These are phyloP conservation scores for Menidia menidia DNA, from an alignment of 2,797 vertebrate genomes.

Conservation along the genomic window DNA sequence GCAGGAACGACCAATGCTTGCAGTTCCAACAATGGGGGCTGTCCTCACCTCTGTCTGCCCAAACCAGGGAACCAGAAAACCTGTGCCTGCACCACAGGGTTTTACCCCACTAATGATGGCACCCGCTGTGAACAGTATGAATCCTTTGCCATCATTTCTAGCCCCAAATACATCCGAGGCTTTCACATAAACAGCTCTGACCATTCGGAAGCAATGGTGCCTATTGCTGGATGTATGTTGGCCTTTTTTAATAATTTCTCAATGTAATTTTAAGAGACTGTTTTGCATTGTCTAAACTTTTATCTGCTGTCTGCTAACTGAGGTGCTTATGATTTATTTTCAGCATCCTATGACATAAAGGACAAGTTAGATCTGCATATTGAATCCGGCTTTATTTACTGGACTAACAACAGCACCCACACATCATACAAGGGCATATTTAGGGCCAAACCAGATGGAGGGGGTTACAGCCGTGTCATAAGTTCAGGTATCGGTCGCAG, in stretches of 20 bases:
- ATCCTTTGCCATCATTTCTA: constrained; percentile 78
- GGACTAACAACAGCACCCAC: constrained; percentile 73
- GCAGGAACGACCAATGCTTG: constrained; percentile 78
- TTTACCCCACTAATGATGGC: constrained; percentile 72
- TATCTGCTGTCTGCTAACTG: not conserved
- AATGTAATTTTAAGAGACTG: not conserved
- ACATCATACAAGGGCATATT: constrained; percentile 69
- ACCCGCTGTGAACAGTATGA: constrained; percentile 77
- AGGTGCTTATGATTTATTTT: not conserved
- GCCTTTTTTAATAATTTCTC: not conserved
- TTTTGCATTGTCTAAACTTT: not conserved
- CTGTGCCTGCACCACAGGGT: constrained; percentile 82
- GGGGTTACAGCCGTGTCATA: constrained; percentile 72
- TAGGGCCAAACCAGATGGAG: constrained; percentile 75
- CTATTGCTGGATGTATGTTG: constrained; percentile 76
- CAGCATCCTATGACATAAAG: constrained; percentile 63
- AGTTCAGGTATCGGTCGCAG: constrained; percentile 85
- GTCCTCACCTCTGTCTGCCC: constrained; percentile 80
- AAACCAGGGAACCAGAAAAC: constrained; percentile 74
- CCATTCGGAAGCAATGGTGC: constrained; percentile 84
- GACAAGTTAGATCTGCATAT: constrained; percentile 76
- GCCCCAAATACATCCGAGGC: constrained; percentile 71
- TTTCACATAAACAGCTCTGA: constrained; percentile 84
- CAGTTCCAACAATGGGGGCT: constrained; percentile 80
- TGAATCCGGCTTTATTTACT: constrained; percentile 77